Base-by-base conservation (phyloP, 2,888 invertebrate species). In the Zygaena filipendulae region DNA sequence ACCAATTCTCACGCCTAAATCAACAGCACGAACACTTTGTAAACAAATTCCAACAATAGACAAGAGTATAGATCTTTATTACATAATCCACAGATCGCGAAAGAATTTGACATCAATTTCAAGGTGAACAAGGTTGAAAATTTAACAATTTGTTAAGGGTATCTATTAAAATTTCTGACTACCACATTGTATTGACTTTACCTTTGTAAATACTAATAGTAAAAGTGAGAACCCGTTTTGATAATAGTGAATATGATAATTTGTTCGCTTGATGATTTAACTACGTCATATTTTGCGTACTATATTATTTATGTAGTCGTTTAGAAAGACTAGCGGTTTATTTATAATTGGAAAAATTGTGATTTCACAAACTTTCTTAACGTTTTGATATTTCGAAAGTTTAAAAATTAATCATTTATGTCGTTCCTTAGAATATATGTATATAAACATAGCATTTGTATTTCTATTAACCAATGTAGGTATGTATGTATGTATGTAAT, bases 151-250 rank as follows among this genome's bases (percentile, higher is more conserved):
- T 30, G 22, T 25, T 35, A 33, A 20, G 29, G 19, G 29, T 23
- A 42, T 12, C 36, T 52, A 49, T 56, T 56, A 51, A 56, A 53
- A 56, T 54, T 52, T 59, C 61, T 56, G 52, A 60, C 68, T 61
- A 62, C 68, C 55, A 47, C 59, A 56, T 50, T 50, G 51, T 71
- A 63, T 75, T 74, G 68, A 72, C 71, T 62, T 59, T 66, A 57
- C 72, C 70, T 75, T 70, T 66, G 72, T 77, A 74, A 74, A 74
- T 59, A 75, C 59, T 74, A 72, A 75, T 74, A 77, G 67, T 63
- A 69, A 74, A 77, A 75, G 67, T 70, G 67, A 71, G 58, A 69
- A 70, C 68, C 61, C 70, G 69, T 71, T 64, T 63, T 63, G 69
- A 64, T 62, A 74, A 74, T 71, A 74, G 64, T 71, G 67, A 60